Evolutionary conservation across 2,797 vertebrate species (phyloP).

Genomic region (Leptoclinus maculatus): DNA sequence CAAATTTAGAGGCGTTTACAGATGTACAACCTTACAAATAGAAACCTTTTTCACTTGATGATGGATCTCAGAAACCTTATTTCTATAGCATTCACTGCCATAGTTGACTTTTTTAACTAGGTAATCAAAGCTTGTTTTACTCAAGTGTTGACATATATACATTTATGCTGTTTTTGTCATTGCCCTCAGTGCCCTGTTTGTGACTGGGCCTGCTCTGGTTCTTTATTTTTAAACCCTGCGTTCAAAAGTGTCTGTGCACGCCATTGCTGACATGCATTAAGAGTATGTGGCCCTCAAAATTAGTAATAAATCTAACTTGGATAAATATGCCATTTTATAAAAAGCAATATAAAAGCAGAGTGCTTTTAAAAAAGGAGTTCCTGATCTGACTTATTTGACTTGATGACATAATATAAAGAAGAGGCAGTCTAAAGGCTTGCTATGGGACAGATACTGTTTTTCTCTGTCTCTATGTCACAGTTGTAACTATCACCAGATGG

Average conservation of each 20-base stretch:
- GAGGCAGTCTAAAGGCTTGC: background rate
- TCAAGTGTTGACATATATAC: background rate
- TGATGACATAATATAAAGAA: constrained; percentile 1
- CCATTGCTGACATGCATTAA: constrained; percentile 18
- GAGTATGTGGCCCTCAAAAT: constrained; percentile 17
- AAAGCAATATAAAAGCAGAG: background rate
- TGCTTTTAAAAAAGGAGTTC: background rate
- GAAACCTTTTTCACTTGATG: background rate
- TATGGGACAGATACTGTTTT: constrained; percentile 2
- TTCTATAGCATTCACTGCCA: background rate
- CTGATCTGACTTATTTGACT: constrained; percentile 6
- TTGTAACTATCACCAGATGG: constrained; percentile 40
- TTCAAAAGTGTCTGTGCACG: constrained; percentile 36
- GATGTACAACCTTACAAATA: background rate
- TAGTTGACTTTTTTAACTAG: background rate
- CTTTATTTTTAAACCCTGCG: constrained; percentile 39
- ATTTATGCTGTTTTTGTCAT: constrained; percentile 14
- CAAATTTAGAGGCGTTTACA: background rate
- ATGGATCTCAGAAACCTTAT: background rate
- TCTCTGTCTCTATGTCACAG: constrained; percentile 7
- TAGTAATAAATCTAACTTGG: constrained; percentile 19
- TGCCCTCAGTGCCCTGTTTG: constrained; percentile 14
- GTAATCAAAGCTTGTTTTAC: background rate
- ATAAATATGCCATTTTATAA: constrained; percentile 2
- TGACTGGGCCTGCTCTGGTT: background rate